Conservation (phyloP, 2,888 invertebrate species). For the Nephrotoma flavescens region DNA sequence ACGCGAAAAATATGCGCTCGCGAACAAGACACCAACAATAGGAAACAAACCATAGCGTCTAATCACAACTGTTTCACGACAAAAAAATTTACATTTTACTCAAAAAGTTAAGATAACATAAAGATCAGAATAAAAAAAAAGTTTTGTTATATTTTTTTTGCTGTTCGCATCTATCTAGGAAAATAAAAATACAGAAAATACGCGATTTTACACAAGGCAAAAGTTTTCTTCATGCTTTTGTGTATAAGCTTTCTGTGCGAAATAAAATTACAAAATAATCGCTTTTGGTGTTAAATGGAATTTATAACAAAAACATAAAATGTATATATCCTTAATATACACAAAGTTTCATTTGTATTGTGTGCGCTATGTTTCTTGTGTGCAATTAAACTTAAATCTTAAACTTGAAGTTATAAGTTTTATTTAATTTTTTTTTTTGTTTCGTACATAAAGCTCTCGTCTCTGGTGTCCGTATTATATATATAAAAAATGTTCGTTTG, state of each 20-base stretch:
- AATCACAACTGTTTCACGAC: background rate
- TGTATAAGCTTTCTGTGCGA: background rate
- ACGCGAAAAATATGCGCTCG: background rate
- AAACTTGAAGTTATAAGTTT: background rate
- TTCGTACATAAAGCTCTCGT: background rate
- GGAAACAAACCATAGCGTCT: background rate
- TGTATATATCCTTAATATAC: background rate
- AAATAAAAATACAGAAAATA: background rate
- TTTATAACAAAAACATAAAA: background rate
- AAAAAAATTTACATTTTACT: background rate
- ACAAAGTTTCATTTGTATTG: background rate
- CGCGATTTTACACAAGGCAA: background rate
- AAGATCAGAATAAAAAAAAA: background rate
- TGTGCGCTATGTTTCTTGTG: background rate
- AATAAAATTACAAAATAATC: background rate
- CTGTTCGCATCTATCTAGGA: background rate
- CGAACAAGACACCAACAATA: background rate
- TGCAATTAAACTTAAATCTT: background rate
- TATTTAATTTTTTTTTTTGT: background rate
- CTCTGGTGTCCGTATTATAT: background rate
- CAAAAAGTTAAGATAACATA: background rate
- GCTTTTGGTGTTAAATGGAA: background rate
- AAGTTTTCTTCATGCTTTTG: background rate
- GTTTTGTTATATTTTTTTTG: background rate
- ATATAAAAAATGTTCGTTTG: too few species aligned